Evolutionary conservation across 1,140 invertebrate species (phyloP), one percentile per base, ranked within the genome.

Genomic region (Leptestheria dahalacensis): DNA sequence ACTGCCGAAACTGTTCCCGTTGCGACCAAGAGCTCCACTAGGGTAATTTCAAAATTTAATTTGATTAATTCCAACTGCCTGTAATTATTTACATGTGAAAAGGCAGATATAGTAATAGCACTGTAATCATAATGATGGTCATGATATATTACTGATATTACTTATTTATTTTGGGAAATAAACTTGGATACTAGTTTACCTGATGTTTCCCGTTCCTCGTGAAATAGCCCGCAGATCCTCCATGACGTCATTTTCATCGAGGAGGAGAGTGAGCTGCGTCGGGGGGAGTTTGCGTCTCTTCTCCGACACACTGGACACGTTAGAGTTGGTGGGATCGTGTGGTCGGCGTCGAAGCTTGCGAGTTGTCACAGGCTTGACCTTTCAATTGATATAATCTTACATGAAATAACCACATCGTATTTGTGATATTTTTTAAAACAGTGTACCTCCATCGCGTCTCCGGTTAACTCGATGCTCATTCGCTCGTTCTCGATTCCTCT

Each of bases 221-320:
- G 82, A 81, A 52, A 96, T 88, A 15, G 83, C 78, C 69, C 89
- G 85, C 26, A 97, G 71, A 73, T 97, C 94, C 24, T 82, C 82
- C 59, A 91, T 84, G 52, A 96, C 84, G 63, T 93, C 89, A 65
- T 84, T 83, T 62, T 97, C 91, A 66, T 94, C 91, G 55, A 96
- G 72, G 18, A 85, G 72, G 70, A 88, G 89, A 63, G 88, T 88
- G 0, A 95, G 75, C 63, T 91, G 86, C 33, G 87, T 84, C 24
- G 83, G 79, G 1, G 88, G 82, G 33, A 86, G 83, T 69, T 78
- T 76, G 64, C 78, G 73, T 28, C 78, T 63, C 84, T 94, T 69
- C 82, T 81, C 49, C 84, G 75, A 71, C 88, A 88, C 67, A 89
- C 86, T 6, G 84, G 86, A 48, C 83, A 80, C 54, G 47, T 74